Evolutionary conservation across 2,113 vertebrate genomes (phyloP).

Genomic region (Calcarius ornatus): DNA sequence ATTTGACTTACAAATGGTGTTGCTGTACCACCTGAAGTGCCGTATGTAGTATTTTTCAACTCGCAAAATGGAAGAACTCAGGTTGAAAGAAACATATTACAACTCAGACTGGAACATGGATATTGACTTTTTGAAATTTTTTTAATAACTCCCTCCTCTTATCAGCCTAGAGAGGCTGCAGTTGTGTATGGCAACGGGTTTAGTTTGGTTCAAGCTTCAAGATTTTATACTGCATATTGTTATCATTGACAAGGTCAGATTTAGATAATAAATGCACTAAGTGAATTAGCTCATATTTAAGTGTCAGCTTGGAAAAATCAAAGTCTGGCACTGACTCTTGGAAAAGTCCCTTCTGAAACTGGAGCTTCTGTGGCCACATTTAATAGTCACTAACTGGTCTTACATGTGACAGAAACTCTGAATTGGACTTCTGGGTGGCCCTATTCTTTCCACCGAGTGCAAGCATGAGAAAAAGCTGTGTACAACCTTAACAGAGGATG

Average conservation of each 20-base stretch:
- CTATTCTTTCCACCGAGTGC: background rate
- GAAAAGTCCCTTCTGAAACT: background rate
- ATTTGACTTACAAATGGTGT: background rate
- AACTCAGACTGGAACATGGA: background rate
- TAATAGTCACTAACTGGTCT: background rate
- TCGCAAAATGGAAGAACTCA: background rate
- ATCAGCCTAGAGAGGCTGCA: background rate
- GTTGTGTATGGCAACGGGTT: background rate
- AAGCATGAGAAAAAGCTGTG: background rate
- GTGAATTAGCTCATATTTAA: background rate
- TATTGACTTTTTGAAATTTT: background rate
- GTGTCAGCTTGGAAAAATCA: background rate
- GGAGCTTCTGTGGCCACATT: background rate
- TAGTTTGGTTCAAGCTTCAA: background rate
- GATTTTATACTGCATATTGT: background rate
- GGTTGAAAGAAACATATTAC: background rate
- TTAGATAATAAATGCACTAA: background rate
- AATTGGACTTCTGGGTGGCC: background rate
- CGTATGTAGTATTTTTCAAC: background rate
- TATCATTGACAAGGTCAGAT: background rate
- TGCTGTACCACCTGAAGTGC: background rate
- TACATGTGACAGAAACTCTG: background rate
- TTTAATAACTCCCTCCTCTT: background rate
- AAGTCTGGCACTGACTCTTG: background rate
- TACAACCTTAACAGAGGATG: fast-evolving